phyloP scores from a whole-genome alignment of 2,113 vertebrate species.

The Willisornis vidua region DNA sequence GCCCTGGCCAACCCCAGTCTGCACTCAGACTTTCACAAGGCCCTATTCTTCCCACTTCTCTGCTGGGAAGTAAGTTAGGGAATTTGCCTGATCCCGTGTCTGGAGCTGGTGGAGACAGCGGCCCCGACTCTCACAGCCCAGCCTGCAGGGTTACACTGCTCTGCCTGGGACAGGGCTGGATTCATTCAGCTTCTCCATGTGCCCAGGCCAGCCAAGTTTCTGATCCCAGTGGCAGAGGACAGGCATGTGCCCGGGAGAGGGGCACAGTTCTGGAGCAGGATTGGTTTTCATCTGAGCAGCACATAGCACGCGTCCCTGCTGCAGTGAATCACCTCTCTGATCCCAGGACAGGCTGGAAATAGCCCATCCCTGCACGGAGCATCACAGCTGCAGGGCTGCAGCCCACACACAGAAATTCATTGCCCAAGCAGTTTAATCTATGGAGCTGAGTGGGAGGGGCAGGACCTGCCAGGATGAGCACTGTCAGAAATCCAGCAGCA shows the following conservation, averaged over 20 bases:
- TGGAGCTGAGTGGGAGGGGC: not conserved
- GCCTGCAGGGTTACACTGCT: not conserved
- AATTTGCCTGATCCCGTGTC: fast-evolving
- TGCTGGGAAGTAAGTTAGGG: not conserved
- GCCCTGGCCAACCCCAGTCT: not conserved
- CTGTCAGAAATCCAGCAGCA: not conserved
- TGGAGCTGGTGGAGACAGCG: not conserved
- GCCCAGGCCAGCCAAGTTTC: not conserved
- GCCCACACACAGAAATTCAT: not conserved
- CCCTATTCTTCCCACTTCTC: not conserved
- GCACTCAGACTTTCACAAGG: not conserved
- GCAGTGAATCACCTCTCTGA: conserved; percentile 37
- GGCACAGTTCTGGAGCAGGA: not conserved
- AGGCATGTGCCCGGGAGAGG: not conserved
- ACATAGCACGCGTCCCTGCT: conserved; percentile 49
- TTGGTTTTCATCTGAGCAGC: conserved; percentile 72
- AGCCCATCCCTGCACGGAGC: conserved; percentile 9
- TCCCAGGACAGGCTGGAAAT: conserved; percentile 64
- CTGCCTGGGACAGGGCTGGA: not conserved
- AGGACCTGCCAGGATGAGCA: not conserved
- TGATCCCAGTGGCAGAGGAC: not conserved
- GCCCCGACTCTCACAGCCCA: fast-evolving
- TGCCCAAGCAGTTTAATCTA: not conserved
- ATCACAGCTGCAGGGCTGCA: not conserved
- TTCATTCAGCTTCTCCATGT: conserved; percentile 47